These are phyloP conservation scores for Cyclophora albipunctata DNA, from an alignment of 2,888 invertebrate species.

Conservation along the genomic window DNA sequence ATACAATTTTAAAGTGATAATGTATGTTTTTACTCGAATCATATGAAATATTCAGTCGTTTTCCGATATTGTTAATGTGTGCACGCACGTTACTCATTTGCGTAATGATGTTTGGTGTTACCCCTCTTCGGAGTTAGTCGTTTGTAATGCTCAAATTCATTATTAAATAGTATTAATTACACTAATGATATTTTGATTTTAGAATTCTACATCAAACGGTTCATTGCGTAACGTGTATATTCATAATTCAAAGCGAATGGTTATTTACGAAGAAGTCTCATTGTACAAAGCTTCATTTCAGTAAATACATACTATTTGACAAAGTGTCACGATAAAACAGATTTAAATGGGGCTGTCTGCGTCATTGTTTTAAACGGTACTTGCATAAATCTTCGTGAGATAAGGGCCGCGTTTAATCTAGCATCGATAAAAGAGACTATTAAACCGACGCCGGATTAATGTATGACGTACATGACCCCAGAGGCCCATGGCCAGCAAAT, in stretches of 20 bases:
- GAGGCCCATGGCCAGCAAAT: slow-evolving; percentile 57
- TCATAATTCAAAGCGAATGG: too few relatives aligned
- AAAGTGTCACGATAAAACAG: too few relatives aligned
- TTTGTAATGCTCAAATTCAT: neutral
- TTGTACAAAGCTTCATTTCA: too few relatives aligned
- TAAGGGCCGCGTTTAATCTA: slow-evolving; percentile 29
- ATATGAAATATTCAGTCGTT: slow-evolving; percentile 29
- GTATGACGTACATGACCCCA: slow-evolving; percentile 58
- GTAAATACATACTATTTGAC: too few relatives aligned
- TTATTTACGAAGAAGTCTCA: too few relatives aligned
- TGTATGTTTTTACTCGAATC: slow-evolving; percentile 33
- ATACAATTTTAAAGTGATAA: slow-evolving; percentile 32
- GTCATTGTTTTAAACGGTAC: slow-evolving; percentile 13
- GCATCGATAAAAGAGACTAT: slow-evolving; percentile 53
- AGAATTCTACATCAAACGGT: too few relatives aligned
- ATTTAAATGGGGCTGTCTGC: neutral
- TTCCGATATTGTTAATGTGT: slow-evolving; percentile 20
- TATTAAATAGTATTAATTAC: too few relatives aligned
- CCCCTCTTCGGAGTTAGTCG: neutral
- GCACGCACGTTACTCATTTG: slow-evolving; percentile 22
- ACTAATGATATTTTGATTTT: too few relatives aligned
- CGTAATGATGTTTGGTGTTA: slow-evolving; percentile 11
- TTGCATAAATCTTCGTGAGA: slow-evolving; percentile 19
- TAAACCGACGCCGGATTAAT: slow-evolving; percentile 62
- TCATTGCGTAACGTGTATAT: too few relatives aligned